These are phyloP conservation scores for Drosophila phalerata DNA, from an alignment of 2,888 invertebrate species.

Conservation along the genomic window DNA sequence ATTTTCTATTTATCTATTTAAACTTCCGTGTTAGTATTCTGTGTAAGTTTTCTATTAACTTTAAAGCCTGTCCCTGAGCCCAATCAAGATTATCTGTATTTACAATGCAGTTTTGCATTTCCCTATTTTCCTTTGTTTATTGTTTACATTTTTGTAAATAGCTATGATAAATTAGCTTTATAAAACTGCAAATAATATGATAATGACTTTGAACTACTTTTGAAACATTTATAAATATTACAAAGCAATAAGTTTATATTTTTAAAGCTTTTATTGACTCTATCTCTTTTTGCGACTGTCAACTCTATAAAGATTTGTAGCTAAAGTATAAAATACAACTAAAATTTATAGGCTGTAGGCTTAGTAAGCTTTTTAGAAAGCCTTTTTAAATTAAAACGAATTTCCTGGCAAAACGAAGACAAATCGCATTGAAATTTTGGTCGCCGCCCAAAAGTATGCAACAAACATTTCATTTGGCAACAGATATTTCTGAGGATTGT, in stretches of 20 bases:
- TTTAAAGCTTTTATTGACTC: not conserved
- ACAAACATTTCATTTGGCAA: not conserved
- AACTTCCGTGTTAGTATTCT: too few relatives aligned
- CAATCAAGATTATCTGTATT: too few relatives aligned
- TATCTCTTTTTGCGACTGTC: not conserved
- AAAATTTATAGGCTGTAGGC: not conserved
- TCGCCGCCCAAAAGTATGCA: conserved; percentile 48
- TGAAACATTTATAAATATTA: not conserved
- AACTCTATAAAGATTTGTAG: not conserved
- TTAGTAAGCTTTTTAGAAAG: conserved; percentile 2
- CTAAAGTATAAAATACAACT: not conserved
- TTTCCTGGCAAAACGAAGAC: not conserved
- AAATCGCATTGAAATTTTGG: conserved; percentile 3
- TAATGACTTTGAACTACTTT: too few relatives aligned
- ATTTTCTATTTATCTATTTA: too few relatives aligned
- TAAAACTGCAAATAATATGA: too few relatives aligned
- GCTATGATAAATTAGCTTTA: too few relatives aligned
- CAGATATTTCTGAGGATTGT: not conserved
- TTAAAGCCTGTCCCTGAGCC: too few relatives aligned
- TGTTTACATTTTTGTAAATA: too few relatives aligned
- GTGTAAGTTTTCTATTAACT: too few relatives aligned
- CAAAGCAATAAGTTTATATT: not conserved
- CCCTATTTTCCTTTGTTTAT: too few relatives aligned
- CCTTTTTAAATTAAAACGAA: not conserved
- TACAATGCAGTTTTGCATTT: too few relatives aligned